Base-by-base conservation (phyloP, 2,113 vertebrate genomes). In the Megalops atlanticus region DNA sequence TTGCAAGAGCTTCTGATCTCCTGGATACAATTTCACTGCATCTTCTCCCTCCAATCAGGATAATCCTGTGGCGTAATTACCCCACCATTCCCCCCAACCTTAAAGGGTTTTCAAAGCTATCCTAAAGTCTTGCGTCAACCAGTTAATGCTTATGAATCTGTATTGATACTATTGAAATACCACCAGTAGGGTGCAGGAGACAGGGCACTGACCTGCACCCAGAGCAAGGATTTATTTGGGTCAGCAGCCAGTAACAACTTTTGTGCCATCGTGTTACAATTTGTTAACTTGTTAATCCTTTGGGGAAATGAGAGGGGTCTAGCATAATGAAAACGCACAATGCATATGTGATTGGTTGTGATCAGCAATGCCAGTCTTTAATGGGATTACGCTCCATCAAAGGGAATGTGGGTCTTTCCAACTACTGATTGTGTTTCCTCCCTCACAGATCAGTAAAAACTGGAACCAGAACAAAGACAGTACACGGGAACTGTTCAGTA, bases 11-110 rank as follows among this genome's bases (percentile, higher is more conserved):
- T 31, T 80, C 52, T 77, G 81, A 80, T 82, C 82, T 82, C 77
- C 81, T 79, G 69, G 24, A 41, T 78, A 49, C 79, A 86, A 85
- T 84, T 83, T 43, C 74, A 74, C 58, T n/a, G 49, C 80, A 80
- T 84, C 69, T 47, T 33, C 54, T 36, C 64, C 77, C 85, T 87
- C 76, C 77, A 79, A 75, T 38, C 14, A n/a, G 35, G 47, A 40
- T 68, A 47, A 76, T 80, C 81, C 81, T 83, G 77, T 54, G 18
- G 83, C 54, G 81, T 49, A 54, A 40, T 80, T 82, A 77, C 77
- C 79, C 83, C 79, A 69, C 77, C 70, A 76, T 52, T 45, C 35
- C 79, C 80, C 81, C 80, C 18, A 38, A 78, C 72, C 80, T 83
- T 47, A 81, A 75, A 84, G 74, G 70, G 76, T 68, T 80, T 77